These are phyloP conservation scores for Stenodera caucasica DNA, from an alignment of 2,888 invertebrate genomes.

Conservation along the genomic window DNA sequence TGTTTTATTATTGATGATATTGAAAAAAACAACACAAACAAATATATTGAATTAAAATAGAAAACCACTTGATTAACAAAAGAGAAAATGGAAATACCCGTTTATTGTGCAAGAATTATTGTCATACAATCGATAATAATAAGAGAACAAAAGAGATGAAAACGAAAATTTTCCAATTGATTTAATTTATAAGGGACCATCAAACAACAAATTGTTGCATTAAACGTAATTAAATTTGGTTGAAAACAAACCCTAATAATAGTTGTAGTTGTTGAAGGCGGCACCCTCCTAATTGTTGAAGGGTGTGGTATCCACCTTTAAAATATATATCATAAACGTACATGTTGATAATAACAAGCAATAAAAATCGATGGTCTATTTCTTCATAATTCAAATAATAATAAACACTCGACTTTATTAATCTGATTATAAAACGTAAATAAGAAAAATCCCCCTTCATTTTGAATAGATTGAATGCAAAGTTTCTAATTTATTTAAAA, in stretches of 20 bases:
- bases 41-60: background rate
- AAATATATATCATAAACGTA: background rate
- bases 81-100: background rate
- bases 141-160: too few species aligned
- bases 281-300: background rate
- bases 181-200: too few species aligned
- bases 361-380: background rate
- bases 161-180: too few species aligned
- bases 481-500: too few species aligned
- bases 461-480: too few species aligned
- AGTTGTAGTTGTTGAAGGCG: background rate
- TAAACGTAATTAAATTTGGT: conserved; percentile 3
- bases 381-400: background rate
- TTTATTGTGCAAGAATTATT: conserved; percentile 2
- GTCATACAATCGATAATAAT: too few species aligned
- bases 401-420: background rate
- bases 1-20: background rate
- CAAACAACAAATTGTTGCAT: background rate
- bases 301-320: background rate
- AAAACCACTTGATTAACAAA: background rate
- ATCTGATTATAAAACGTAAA: background rate
- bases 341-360: background rate
- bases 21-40: background rate
- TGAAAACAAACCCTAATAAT: background rate
- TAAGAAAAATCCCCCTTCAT: background rate